Base-by-base conservation (phyloP, 2,113 vertebrate genomes). In the Spea bombifrons region DNA sequence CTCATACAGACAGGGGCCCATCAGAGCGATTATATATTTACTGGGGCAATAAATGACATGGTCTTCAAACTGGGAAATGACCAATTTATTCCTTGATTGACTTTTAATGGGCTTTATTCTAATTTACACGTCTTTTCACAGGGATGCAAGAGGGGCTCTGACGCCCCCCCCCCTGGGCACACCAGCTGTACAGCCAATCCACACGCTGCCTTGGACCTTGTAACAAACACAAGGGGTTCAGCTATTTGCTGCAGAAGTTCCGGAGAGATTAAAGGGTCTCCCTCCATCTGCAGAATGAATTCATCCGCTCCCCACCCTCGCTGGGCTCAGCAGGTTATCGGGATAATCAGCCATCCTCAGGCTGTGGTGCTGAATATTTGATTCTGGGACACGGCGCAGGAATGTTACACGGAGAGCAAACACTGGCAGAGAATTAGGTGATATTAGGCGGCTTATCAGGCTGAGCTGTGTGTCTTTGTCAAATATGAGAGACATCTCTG, bases 311-410 rank as follows among this genome's bases (percentile, higher is more conserved):
- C 6, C 30, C 61, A 53, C 69, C 61, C 66, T 66, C 63, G 45
- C 50, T 59, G 9, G 66, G 45, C 77, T 64, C 71, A 73, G 77
- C 64, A 66, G 77, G 77, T 67, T 67, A 73, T 73, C 71, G 0
- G 64, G 77, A 80, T 80, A 80, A 80, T 80, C 77, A 80, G 71
- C 77, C 63, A 9, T 80, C 63, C 71, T 30, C 71, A 30, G 77
- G n/a, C 71, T 67, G 71, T 64, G 16, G 30, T 50, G 48, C 55
- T 80, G 77, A 80, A 80, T 80, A 80, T 80, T 73, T 73, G 77
- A 80, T 80, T 66, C 73, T 73, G 70, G 71, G 77, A 80, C 73
- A 45, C 44, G 49, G 70, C 50, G 49, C 43, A 59, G 65, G 61
- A 73, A 73, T 12, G 77, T 46, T 30, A 53, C 52, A 49, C 63